Percentiles rank a stretch among this genome's conserved stretches.
These are phyloP conservation scores for Parotocinclus haroldoi DNA, from an alignment of 2,797 vertebrate genomes.

Conservation along the genomic window DNA sequence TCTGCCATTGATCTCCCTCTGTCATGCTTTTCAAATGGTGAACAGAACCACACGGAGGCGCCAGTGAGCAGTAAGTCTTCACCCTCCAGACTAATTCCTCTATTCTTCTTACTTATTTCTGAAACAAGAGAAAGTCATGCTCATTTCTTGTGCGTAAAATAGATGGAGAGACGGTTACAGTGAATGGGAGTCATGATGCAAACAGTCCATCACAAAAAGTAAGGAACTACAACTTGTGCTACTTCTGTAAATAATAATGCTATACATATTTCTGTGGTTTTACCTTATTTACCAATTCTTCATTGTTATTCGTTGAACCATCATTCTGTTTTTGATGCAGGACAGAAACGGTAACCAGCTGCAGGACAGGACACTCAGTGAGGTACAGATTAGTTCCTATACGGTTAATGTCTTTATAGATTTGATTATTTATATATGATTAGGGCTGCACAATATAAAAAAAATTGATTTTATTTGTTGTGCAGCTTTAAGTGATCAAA, in stretches of 20 bases:
- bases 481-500: too few species aligned
- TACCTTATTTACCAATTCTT: not conserved
- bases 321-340: constrained; percentile 56
- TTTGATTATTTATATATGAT: too few species aligned
- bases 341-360: constrained; percentile 89
- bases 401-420: not conserved
- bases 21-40: constrained; percentile 56
- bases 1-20: constrained; percentile 57
- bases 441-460: too few species aligned
- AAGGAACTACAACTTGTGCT: not conserved
- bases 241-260: not conserved
- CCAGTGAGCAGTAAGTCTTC: constrained; percentile 64
- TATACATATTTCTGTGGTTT: too few species aligned
- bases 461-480: too few species aligned
- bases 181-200: constrained; percentile 74
- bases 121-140: not conserved
- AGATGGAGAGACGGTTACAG: constrained; percentile 75
- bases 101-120: not conserved
- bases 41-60: constrained; percentile 55
- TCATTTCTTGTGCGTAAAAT: constrained; percentile 2
- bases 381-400: constrained; percentile 64
- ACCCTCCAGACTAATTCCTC: not conserved
- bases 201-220: constrained; percentile 62
- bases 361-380: constrained; percentile 67
- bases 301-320: not conserved